Evolutionary conservation across 30 jellyfish, hydroid and myxozoan species (phyloP).

Genomic region (Turritopsis rubra): DNA sequence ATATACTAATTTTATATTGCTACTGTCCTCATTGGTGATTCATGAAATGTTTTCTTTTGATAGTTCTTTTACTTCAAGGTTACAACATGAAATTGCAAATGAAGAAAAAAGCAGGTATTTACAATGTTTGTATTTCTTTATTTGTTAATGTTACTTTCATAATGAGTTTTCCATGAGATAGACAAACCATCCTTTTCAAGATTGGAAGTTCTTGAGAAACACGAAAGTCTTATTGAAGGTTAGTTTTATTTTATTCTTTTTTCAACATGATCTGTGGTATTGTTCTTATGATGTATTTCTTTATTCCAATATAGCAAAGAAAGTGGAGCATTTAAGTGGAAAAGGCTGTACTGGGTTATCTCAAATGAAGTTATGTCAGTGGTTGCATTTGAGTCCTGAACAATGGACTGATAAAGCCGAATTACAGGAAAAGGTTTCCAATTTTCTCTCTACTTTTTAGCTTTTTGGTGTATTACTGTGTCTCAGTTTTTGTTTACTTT

Average conservation of each 20-base stretch:
- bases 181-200: background rate
- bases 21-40: background rate
- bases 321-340: background rate
- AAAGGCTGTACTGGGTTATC: background rate
- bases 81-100: background rate
- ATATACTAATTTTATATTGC: no score
- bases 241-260: background rate
- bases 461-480: no score
- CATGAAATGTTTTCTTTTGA: background rate
- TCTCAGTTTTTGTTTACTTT: no score
- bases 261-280: background rate
- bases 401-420: constrained; percentile 2
- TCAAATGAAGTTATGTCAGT: constrained; percentile 2
- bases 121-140: background rate
- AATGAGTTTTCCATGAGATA: no score
- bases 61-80: background rate
- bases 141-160: no score
- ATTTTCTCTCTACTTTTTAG: no score
- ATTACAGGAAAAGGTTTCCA: constrained; percentile 4
- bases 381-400: background rate
- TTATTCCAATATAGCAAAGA: background rate
- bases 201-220: background rate
- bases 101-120: background rate
- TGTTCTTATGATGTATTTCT: background rate
- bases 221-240: background rate